Evolutionary conservation across 2,888 invertebrate genomes (phyloP).

Genomic region (Hirtodrosophila trivittata): DNA sequence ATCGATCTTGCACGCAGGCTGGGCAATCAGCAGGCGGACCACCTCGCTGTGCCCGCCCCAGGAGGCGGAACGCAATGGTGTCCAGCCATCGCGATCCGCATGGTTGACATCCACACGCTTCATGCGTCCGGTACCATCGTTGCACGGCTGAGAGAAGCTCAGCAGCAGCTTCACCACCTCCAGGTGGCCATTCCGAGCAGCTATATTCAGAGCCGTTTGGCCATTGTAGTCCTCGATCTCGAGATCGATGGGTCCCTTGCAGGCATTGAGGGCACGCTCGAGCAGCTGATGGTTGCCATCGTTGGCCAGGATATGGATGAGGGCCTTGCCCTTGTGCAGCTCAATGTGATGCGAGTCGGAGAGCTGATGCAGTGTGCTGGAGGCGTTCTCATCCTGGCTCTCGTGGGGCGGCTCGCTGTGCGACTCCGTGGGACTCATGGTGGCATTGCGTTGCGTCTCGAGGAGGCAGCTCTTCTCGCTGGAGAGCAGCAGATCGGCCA

Average conservation of each 20-base stretch:
- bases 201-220: slow-evolving; percentile 93
- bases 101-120: slow-evolving; percentile 89
- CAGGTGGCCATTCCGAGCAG: slow-evolving; percentile 91
- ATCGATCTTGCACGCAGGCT: slow-evolving; percentile 91
- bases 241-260: slow-evolving; percentile 84
- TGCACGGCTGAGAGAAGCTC: slow-evolving; percentile 80
- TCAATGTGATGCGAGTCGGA: slow-evolving; percentile 84
- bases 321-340: slow-evolving; percentile 86
- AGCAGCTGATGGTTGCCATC: slow-evolving; percentile 90
- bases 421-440: slow-evolving; percentile 82
- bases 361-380: slow-evolving; percentile 82
- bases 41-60: slow-evolving; percentile 98
- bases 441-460: slow-evolving; percentile 78
- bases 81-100: slow-evolving; percentile 94
- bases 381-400: slow-evolving; percentile 83
- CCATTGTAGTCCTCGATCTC: slow-evolving; percentile 90
- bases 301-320: slow-evolving; percentile 90
- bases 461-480: slow-evolving; percentile 83
- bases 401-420: slow-evolving; percentile 82
- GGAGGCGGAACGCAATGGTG: slow-evolving; percentile 94
- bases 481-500: slow-evolving; percentile 83
- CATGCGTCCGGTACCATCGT: slow-evolving; percentile 81
- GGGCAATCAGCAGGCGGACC: slow-evolving; percentile 90
- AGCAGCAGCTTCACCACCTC: slow-evolving; percentile 88
- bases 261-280: slow-evolving; percentile 87